Evolutionary conservation across 2,113 vertebrate species (phyloP), one percentile per base, ranked within the genome.

Genomic region (Chaetura pelagica): DNA sequence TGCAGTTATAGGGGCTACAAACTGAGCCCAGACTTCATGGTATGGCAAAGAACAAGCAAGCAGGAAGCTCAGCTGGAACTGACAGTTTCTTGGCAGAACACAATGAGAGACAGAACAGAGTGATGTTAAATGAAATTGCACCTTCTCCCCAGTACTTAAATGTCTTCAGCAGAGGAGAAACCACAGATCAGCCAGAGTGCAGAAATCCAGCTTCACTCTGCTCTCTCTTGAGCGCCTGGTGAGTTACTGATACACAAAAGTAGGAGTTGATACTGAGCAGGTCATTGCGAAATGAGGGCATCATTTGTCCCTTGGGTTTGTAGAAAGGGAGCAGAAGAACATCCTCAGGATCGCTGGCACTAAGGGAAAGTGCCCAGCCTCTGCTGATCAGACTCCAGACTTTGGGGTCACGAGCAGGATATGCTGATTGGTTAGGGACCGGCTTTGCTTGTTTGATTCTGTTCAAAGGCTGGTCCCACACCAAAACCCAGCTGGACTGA

Each of bases 1-100:
- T 90, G 72, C 59, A 84, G 88, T 93, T 90, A 81, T 30, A 90
- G 80, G 64, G 92, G 83, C 79, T 83, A 74, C 72, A 84, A 86
- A 88, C 67, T 77, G 72, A 95, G 89, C 83, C 72, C 95, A 92
- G 95, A 93, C 89, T 96, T 97, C 90, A 95, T 84, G 94, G 86
- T 95, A 97, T 92, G 89, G 94, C 92, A 94, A 84, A 92, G 95
- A 97, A 93, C 93, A 96, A 94, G 94, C 44, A 86, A 92, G 92
- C 3, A 90, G 89, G 95, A 95, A 93, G 75, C 66, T 78, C 1
- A 3, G 57, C 68, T 97, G 42, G 55, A 94, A 74, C 85, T 91
- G 84, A 94, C 94, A 96, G 91, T 55, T 96, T 96, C 92, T 96
- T 94, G 95, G 93, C 93, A 96, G 85, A 59, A 86, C 93, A 34